Base-by-base conservation (phyloP, 1,140 invertebrate genomes). In the Augochlora pura region DNA sequence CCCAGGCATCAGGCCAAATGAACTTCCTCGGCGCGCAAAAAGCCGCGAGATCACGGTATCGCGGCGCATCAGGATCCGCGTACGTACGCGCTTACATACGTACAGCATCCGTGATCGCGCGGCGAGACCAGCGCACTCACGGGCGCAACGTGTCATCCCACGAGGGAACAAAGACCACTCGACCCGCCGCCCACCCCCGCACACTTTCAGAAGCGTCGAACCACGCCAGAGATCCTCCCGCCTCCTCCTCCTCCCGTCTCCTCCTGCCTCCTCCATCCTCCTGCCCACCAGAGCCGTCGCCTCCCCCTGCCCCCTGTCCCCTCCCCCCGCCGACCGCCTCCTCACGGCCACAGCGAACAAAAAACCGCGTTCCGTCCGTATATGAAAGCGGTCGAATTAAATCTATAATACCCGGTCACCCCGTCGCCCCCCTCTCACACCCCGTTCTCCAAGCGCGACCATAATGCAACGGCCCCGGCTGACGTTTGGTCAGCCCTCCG, bases 361-460 rank as follows among this genome's bases (percentile, higher is more conserved):
- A 80, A 80, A 80, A 78, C 68, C 14, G 42, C 76, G 76, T 54
- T 57, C 69, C 68, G 60, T 72, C 49, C 46, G 68, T 21, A 57
- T n/a, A 46, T 78, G 76, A 78, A 78, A 72, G 76, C 76, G 76
- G 76, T 72, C 76, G 76, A 78, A 78, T 78, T 78, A 78, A 70
- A 78, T 78, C 76, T 78, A 78, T 78, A 78, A 78, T 78, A 72
- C 76, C 60, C 21, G 59, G 18, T 66, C 8, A 62, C 10, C n/a
- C 9, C 18, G n/a, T 39, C 18, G 42, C 2, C 18, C 5, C 12
- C 32, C 42, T 2, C 7, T 16, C 42, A 6, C 23, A 38, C 18
- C 32, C 38, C 63, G 1, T 12, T n/a, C 1, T 2, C 10, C 9
- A 2, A 42, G 23, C 18, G 9, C 60, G 67, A 79, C 62, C 77